These are phyloP conservation scores for Antheraea pernyi DNA, from an alignment of 1,140 invertebrate species.

Conservation along the genomic window DNA sequence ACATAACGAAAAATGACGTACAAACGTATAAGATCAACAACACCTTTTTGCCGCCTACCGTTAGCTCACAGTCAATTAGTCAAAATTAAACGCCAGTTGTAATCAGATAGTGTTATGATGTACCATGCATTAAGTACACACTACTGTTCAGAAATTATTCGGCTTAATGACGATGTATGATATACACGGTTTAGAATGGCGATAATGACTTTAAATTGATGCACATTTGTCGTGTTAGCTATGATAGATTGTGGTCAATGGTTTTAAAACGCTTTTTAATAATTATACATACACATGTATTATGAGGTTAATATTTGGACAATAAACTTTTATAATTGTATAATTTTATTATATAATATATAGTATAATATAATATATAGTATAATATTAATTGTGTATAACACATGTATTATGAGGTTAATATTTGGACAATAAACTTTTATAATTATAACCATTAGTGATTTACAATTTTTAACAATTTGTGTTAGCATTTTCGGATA, in stretches of 20 bases:
- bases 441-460: too few relatives aligned
- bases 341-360: too few relatives aligned
- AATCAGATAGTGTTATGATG: conserved; percentile 13
- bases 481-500: too few relatives aligned
- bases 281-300: too few relatives aligned
- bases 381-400: too few relatives aligned
- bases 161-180: neutral
- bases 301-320: too few relatives aligned
- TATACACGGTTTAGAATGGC: neutral
- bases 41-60: conserved; percentile 24
- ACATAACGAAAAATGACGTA: conserved; percentile 23
- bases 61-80: conserved; percentile 21
- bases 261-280: neutral
- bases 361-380: too few relatives aligned
- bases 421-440: too few relatives aligned
- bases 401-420: too few relatives aligned
- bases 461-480: too few relatives aligned
- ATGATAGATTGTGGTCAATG: neutral
- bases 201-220: neutral
- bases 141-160: conserved; percentile 6
- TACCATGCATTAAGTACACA: neutral
- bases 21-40: conserved; percentile 24
- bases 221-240: neutral
- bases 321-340: too few relatives aligned
- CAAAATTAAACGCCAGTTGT: conserved; percentile 11